Conservation (phyloP, 2,113 vertebrate genomes). For the Nothoprocta pentlandii region DNA sequence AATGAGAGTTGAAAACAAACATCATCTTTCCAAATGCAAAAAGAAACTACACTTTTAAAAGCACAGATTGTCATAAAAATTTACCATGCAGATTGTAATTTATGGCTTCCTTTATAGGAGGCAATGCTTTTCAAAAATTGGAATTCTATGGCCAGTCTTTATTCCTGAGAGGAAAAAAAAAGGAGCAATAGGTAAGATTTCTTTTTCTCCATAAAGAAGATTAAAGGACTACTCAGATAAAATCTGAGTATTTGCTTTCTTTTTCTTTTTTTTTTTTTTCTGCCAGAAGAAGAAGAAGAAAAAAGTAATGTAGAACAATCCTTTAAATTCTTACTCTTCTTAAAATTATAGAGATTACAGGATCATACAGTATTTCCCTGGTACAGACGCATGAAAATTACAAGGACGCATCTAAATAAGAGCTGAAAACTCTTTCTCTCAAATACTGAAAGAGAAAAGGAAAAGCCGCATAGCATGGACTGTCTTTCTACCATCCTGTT, state of each 20-base stretch:
- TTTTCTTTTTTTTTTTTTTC: background rate
- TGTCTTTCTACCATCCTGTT: background rate
- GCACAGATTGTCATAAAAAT: background rate
- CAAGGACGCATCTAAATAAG: slow-evolving; percentile 1
- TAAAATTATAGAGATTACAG: slow-evolving; percentile 52
- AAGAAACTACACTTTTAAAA: background rate
- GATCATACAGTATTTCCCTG: background rate
- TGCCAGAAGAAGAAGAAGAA: background rate
- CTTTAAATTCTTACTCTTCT: slow-evolving; percentile 64
- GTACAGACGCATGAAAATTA: slow-evolving; percentile 16
- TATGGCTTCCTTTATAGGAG: background rate
- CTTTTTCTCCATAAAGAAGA: background rate
- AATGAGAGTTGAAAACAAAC: background rate
- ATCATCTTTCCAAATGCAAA: background rate
- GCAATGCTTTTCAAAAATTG: background rate
- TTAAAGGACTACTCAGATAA: slow-evolving; percentile 30
- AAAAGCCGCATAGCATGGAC: background rate
- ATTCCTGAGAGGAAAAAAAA: background rate
- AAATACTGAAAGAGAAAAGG: background rate
- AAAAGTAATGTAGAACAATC: slow-evolving; percentile 5
- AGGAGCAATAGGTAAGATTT: background rate
- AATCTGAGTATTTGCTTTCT: background rate
- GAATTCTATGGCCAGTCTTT: background rate
- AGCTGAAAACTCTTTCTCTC: background rate
- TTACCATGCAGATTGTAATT: background rate